Evolutionary conservation across 2,888 invertebrate genomes (phyloP).

Genomic region (Chloroclysta siterata): DNA sequence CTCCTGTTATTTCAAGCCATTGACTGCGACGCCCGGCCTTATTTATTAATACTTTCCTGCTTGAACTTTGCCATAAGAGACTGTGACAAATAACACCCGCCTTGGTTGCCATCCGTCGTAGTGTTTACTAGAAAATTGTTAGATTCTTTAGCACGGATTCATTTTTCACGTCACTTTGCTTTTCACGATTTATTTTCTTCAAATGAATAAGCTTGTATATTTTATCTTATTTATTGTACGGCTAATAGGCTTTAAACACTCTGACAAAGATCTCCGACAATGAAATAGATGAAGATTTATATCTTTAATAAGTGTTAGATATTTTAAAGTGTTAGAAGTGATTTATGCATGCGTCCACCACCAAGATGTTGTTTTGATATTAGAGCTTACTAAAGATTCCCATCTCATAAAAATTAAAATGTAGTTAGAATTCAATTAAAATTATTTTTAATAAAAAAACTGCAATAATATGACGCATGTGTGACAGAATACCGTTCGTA

Average conservation of each 20-base stretch:
- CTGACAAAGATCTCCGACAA: not conserved
- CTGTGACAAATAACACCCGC: conserved; percentile 64
- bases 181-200: conserved; percentile 31
- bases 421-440: conserved; percentile 7
- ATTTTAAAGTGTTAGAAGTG: conserved; percentile 1
- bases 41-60: conserved; percentile 62
- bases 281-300: not conserved
- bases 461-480: conserved; percentile 11
- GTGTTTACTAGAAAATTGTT: conserved; percentile 62
- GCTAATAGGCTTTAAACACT: conserved; percentile 10
- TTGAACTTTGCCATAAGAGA: conserved; percentile 62
- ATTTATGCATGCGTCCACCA: conserved; percentile 21
- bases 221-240: conserved; percentile 29
- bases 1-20: conserved; percentile 69
- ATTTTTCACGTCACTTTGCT: conserved; percentile 44
- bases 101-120: conserved; percentile 50
- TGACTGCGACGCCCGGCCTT: conserved; percentile 56
- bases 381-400: conserved; percentile 5
- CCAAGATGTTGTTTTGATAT: conserved; percentile 1
- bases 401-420: no score
- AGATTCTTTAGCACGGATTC: conserved; percentile 54
- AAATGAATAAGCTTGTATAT: conserved; percentile 29
- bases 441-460: conserved; percentile 13
- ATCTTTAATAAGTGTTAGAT: not conserved
- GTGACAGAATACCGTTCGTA: conserved; percentile 47